Percentiles rank a stretch among this genome's conserved stretches.
Conservation (phyloP, 37 sponge, comb jelly and placozoan species). For the Beroe forskalii region DNA sequence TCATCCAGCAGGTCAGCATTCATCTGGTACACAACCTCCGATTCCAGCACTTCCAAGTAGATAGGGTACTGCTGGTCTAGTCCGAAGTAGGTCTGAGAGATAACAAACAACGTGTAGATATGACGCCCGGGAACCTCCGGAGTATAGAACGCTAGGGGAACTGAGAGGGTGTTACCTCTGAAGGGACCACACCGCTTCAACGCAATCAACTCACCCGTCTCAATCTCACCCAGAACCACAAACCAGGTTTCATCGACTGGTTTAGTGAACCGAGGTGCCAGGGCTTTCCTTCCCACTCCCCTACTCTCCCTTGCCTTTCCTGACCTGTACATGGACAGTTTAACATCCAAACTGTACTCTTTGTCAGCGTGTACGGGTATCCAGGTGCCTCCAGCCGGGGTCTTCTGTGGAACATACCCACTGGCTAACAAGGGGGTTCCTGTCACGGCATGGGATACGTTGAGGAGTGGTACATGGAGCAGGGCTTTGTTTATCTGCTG, state of each 20-base stretch:
- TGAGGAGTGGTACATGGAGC: not conserved
- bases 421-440: not conserved
- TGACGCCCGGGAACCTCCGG: conserved; percentile 74
- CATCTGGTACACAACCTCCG: conserved; percentile 54
- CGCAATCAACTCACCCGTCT: conserved; percentile 80
- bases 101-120: conserved; percentile 80
- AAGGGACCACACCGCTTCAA: conserved; percentile 82
- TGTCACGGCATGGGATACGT: not conserved
- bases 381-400: conserved; percentile 60
- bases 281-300: not conserved
- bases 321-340: conserved; percentile 1
- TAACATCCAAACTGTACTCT: conserved; percentile 34
- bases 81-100: conserved; percentile 92
- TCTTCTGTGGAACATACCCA: not conserved
- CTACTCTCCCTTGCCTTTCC: conserved; percentile 44
- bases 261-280: conserved; percentile 82
- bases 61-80: conserved; percentile 66
- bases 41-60: conserved; percentile 41
- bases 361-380: conserved; percentile 29
- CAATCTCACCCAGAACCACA: conserved; percentile 81
- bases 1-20: conserved; percentile 24
- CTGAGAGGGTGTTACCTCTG: conserved; percentile 64
- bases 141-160: conserved; percentile 74
- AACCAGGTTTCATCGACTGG: conserved; percentile 96
- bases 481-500: conserved; percentile 7